phyloP scores from a whole-genome alignment of 2,888 invertebrate genomes.

The Arrhopalites spinosus region DNA sequence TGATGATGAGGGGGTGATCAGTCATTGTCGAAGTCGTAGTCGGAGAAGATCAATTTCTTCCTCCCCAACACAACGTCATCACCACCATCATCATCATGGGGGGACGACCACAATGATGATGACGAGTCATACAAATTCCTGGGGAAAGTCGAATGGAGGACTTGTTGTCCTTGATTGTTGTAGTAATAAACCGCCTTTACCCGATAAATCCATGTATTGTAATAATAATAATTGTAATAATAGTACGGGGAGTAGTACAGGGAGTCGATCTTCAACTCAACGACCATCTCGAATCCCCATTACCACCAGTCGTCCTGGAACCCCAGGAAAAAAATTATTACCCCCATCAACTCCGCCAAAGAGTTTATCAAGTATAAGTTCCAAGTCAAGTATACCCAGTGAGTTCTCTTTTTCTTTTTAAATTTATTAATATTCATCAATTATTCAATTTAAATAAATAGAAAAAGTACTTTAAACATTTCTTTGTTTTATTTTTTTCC shows the following conservation, averaged over 20 bases:
- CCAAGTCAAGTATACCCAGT: constrained; percentile 52
- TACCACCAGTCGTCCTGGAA: constrained; percentile 35
- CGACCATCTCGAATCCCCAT: constrained; percentile 33
- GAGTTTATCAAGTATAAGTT: constrained; percentile 50
- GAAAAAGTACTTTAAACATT: too few species aligned
- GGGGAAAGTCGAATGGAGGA: constrained; percentile 22
- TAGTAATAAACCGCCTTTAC: constrained; percentile 15
- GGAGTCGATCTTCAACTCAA: constrained; percentile 11
- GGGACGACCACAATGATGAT: background rate
- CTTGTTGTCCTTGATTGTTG: background rate
- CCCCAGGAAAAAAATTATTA: constrained; percentile 37
- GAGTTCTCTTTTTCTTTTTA: too few species aligned
- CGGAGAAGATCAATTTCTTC: constrained; percentile 24
- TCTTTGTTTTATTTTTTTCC: too few species aligned
- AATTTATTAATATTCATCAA: too few species aligned
- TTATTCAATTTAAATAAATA: too few species aligned
- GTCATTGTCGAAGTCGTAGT: background rate
- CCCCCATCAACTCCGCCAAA: constrained; percentile 30
- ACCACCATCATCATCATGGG: background rate
- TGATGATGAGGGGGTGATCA: constrained; percentile 10
- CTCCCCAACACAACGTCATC: constrained; percentile 12
- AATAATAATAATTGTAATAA: constrained; percentile 12
- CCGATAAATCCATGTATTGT: constrained; percentile 1
- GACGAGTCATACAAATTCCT: constrained; percentile 4
- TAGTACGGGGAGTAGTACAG: background rate